A percentile compares a stretch with the other conserved stretches of the same genome.
These are phyloP conservation scores for Tenebrio molitor DNA, from an alignment of 1,140 invertebrate genomes.

Conservation along the genomic window DNA sequence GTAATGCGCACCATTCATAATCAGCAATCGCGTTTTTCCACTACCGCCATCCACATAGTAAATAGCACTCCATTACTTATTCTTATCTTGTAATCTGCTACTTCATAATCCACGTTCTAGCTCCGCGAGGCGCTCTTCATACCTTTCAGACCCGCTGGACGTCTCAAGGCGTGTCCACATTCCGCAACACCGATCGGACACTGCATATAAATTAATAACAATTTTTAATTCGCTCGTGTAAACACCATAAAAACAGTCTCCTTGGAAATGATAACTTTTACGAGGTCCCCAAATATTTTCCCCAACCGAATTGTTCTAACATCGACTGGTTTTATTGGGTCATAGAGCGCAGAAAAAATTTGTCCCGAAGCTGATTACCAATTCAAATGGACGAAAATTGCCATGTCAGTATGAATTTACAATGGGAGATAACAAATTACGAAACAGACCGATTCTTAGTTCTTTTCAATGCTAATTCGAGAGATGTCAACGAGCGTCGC, in stretches of 20 bases:
- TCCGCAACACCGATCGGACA: neutral
- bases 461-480: conserved; percentile 1
- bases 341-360: too few species aligned
- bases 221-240: neutral
- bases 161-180: neutral
- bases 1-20: too few species aligned
- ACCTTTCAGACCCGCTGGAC: neutral
- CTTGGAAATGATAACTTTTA: too few species aligned
- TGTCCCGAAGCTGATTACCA: too few species aligned
- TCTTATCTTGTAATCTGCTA: neutral
- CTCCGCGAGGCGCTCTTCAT: neutral
- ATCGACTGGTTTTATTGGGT: too few species aligned
- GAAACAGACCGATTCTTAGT: neutral
- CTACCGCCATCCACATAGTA: too few species aligned
- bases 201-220: neutral
- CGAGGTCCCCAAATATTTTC: too few species aligned
- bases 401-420: neutral
- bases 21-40: too few species aligned
- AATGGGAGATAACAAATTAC: neutral
- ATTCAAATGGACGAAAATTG: neutral
- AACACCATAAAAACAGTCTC: neutral
- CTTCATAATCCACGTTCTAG: neutral
- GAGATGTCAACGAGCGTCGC: too few species aligned
- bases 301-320: too few species aligned
- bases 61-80: neutral